Evolutionary conservation across 2,113 vertebrate genomes (phyloP).

Genomic region (Platysternon megacephalum): DNA sequence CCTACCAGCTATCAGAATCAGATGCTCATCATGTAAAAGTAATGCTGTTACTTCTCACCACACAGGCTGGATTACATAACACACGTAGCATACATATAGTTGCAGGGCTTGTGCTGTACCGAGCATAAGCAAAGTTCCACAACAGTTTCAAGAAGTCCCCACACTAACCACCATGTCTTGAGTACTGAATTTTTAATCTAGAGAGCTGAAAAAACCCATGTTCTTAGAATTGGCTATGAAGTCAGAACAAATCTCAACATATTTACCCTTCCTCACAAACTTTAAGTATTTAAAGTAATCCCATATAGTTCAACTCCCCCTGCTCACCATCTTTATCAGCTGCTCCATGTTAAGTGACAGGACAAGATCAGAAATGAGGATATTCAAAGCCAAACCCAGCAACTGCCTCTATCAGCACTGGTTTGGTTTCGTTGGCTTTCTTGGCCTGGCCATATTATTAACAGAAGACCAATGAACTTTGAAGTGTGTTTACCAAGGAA

Average conservation of each 20-base stretch:
- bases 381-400: background rate
- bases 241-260: background rate
- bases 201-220: slow-evolving; percentile 4
- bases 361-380: background rate
- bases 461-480: background rate
- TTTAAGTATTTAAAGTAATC: background rate
- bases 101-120: background rate
- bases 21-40: slow-evolving; percentile 19
- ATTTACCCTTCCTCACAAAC: slow-evolving; percentile 23
- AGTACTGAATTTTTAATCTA: background rate
- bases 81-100: background rate
- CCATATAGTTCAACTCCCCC: background rate
- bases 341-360: background rate
- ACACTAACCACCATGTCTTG: background rate
- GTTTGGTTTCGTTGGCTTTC: background rate
- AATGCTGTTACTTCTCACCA: background rate
- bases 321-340: background rate
- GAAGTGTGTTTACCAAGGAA: background rate
- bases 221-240: background rate
- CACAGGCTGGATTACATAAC: background rate
- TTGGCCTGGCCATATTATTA: background rate
- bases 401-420: background rate
- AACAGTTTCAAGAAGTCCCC: slow-evolving; percentile 14
- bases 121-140: rapidly evolving
- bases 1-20: slow-evolving; percentile 16